Conservation (phyloP, 2,888 invertebrate species). For the Camponotus fellah region DNA sequence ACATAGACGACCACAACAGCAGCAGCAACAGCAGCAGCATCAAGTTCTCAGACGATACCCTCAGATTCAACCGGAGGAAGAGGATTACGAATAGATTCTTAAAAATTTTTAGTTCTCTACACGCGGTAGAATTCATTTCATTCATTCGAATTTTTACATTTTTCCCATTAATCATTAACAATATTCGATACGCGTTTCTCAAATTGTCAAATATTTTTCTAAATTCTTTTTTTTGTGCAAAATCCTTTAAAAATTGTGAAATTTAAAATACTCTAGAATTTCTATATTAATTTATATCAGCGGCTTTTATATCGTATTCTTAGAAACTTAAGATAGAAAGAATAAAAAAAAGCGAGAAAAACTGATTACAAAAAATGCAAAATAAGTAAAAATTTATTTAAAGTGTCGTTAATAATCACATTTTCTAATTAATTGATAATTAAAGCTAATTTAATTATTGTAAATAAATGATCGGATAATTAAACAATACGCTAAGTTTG, state of each 20-base stretch:
- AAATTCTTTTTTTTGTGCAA: background rate
- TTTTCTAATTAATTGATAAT: constrained; percentile 29
- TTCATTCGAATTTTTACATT: background rate
- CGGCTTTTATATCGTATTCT: background rate
- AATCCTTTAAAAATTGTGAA: background rate
- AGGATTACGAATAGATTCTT: constrained; percentile 82
- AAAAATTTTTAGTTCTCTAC: background rate
- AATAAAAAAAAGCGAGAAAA: background rate
- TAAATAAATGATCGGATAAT: constrained; percentile 76
- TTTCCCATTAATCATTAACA: background rate
- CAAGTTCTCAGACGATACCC: constrained; percentile 83
- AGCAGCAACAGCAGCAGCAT: constrained; percentile 81
- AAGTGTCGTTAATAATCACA: constrained; percentile 25
- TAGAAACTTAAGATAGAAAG: background rate
- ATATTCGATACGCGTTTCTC: background rate
- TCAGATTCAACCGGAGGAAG: constrained; percentile 83
- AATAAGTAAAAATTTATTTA: background rate
- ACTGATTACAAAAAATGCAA: background rate
- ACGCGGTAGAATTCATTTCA: background rate
- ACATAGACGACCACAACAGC: constrained; percentile 91
- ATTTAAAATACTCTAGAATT: background rate
- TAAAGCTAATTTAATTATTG: constrained; percentile 65
- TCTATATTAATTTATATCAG: background rate
- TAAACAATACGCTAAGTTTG: constrained; percentile 63
- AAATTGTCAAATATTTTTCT: background rate